These are phyloP conservation scores for Caenorhabditis sp. DNA, from an alignment of 2,888 invertebrate species.

Conservation along the genomic window DNA sequence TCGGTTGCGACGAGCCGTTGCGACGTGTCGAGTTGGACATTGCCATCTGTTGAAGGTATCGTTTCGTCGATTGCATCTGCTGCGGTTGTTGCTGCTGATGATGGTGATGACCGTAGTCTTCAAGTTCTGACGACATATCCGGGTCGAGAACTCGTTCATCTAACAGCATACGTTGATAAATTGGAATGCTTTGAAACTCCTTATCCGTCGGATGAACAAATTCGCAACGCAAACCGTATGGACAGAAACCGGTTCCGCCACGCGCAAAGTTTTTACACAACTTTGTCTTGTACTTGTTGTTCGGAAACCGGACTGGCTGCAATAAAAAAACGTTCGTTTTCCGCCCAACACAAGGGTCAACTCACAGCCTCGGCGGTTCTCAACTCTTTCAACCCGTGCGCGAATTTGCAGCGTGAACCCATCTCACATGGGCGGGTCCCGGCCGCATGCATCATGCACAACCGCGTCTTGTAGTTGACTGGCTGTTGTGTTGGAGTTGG, in stretches of 20 bases:
- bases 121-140: conserved; percentile 32
- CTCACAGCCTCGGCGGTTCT: conserved; percentile 31
- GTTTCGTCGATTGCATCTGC: background rate
- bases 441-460: conserved; percentile 46
- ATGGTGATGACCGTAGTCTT: conserved; percentile 19
- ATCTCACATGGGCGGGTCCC: conserved; percentile 43
- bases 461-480: conserved; percentile 50
- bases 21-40: conserved; percentile 1
- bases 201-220: conserved; percentile 52
- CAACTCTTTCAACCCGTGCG: conserved; percentile 50
- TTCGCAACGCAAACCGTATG: conserved; percentile 50
- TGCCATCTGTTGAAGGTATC: background rate
- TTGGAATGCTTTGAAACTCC: conserved; percentile 34
- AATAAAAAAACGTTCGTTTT: background rate
- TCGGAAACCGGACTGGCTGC: conserved; percentile 41
- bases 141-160: conserved; percentile 16
- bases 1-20: conserved; percentile 5
- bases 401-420: conserved; percentile 49
- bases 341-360: background rate
- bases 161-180: conserved; percentile 26
- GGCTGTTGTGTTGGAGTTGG: conserved; percentile 5
- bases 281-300: conserved; percentile 56
- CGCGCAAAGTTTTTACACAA: conserved; percentile 53
- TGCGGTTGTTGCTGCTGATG: conserved; percentile 1
- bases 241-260: conserved; percentile 44